Evolutionary conservation across 1,140 invertebrate species (phyloP), one percentile per base, ranked within the genome.

Genomic region (Procambarus clarkii): DNA sequence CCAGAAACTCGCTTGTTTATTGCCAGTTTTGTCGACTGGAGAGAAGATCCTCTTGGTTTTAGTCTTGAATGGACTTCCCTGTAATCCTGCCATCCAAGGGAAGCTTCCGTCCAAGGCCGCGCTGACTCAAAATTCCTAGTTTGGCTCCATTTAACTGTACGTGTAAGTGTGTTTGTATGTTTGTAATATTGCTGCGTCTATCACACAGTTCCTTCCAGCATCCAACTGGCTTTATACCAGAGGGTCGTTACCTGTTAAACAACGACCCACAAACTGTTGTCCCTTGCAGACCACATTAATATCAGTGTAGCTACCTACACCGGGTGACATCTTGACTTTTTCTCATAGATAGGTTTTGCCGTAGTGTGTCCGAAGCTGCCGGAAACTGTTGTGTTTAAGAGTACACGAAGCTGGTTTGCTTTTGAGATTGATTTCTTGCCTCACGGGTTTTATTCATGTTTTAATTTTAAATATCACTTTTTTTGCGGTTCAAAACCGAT

Each of bases 141-240:
- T 84, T 85, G 74, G 50, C 76, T 45, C 69, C 89, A 86, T 91
- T 81, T 91, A 91, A 85, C 78, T 91, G 82, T 91, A 91, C 64
- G 89, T 91, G 82, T 91, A 91, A 91, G 89, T 91, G 89, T 91
- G 89, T 91, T 91, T 91, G 89, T 91, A 91, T 91, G 89, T 91
- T 91, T 91, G 89, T 91, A 91, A 80, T 91, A 81, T 85, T 91
- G 82, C 89, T 85, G 83, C 89, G 89, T 91, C 89, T 91, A 69
- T 91, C 89, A 91, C 83, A 85, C 69, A 91, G 89, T 91, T 91
- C 89, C 89, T 85, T 79, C 74, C 82, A 85, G 89, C 89, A 64
- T 85, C 48, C 82, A 60, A 85, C 89, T 85, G 82, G 89, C 89
- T 78, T 86, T 85, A 74, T 89, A 89, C 87, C 50, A 82, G 80